These are phyloP conservation scores for Picus viridis DNA, from an alignment of 2,797 vertebrate genomes.

Conservation along the genomic window DNA sequence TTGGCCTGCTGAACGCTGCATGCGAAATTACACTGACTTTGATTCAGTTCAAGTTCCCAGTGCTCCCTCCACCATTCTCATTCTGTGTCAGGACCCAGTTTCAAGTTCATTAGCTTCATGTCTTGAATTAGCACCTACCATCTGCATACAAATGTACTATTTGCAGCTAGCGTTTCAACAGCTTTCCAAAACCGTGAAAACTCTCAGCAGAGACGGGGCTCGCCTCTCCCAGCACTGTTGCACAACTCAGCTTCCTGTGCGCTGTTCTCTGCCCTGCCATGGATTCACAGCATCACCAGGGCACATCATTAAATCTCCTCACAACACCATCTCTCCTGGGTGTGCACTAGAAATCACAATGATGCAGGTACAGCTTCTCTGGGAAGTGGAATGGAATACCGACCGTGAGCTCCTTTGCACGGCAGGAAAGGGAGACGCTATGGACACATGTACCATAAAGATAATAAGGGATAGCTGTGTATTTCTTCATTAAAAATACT, in stretches of 20 bases:
- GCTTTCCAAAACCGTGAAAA: background rate
- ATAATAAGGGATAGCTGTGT: background rate
- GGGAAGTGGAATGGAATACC: background rate
- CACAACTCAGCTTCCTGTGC: background rate
- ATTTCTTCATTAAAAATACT: background rate
- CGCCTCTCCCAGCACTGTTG: background rate
- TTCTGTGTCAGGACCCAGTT: background rate
- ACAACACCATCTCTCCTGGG: background rate
- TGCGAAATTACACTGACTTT: background rate
- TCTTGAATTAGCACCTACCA: background rate
- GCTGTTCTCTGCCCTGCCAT: background rate
- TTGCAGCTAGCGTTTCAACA: background rate
- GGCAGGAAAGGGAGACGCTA: background rate
- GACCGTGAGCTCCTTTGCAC: background rate
- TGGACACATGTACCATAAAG: rapidly evolving
- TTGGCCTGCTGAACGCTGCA: background rate
- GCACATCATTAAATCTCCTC: background rate
- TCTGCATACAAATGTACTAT: background rate
- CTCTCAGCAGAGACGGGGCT: background rate
- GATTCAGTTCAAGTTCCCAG: background rate
- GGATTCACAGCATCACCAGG: background rate
- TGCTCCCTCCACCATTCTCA: background rate
- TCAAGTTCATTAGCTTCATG: background rate
- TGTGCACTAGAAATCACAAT: background rate
- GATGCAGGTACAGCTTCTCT: background rate